These are phyloP conservation scores for Nerophis ophidion DNA, from an alignment of 2,113 vertebrate species.

Conservation along the genomic window DNA sequence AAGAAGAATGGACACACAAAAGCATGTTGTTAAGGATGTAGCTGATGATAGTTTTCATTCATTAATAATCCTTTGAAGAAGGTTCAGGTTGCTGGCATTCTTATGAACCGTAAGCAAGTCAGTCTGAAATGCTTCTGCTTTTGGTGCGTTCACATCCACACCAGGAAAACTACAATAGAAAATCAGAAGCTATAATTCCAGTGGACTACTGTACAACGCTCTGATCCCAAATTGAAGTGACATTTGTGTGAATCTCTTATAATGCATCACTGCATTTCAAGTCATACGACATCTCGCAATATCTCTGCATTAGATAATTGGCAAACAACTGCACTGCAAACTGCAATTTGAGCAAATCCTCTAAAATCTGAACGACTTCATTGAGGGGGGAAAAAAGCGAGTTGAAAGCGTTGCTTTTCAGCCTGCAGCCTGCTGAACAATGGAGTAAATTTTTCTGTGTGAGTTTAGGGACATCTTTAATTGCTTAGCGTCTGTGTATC, in stretches of 20 bases:
- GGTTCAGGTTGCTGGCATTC: conserved; percentile 7
- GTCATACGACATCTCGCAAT: conserved; percentile 33
- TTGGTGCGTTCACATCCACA: conserved; percentile 26
- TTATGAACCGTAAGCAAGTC: conserved; percentile 18
- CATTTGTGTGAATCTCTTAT: conserved; percentile 50
- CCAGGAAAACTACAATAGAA: conserved; percentile 20
- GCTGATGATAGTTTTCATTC: conserved; percentile 8
- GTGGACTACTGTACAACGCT: conserved; percentile 19
- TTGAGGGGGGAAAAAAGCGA: not conserved
- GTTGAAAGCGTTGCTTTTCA: not conserved
- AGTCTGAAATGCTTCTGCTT: conserved; percentile 33
- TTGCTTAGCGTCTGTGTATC: not conserved
- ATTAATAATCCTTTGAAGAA: conserved; percentile 1
- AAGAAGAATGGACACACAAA: conserved; percentile 7
- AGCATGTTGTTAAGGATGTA: conserved; percentile 13
- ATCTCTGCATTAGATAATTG: conserved; percentile 49
- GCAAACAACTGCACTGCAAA: conserved; percentile 49
- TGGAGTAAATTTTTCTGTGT: conserved; percentile 8
- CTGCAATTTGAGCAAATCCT: conserved; percentile 44
- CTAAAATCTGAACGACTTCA: conserved; percentile 23
- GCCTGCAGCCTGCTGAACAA: conserved; percentile 4
- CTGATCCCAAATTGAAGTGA: conserved; percentile 39
- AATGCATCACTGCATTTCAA: conserved; percentile 39
- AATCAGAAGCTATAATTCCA: conserved; percentile 47
- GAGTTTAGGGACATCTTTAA: conserved; percentile 8